A percentile compares a stretch with the other conserved stretches of the same genome.
phyloP scores from a whole-genome alignment of 2,797 vertebrate genomes.

The Antennarius maculatus region DNA sequence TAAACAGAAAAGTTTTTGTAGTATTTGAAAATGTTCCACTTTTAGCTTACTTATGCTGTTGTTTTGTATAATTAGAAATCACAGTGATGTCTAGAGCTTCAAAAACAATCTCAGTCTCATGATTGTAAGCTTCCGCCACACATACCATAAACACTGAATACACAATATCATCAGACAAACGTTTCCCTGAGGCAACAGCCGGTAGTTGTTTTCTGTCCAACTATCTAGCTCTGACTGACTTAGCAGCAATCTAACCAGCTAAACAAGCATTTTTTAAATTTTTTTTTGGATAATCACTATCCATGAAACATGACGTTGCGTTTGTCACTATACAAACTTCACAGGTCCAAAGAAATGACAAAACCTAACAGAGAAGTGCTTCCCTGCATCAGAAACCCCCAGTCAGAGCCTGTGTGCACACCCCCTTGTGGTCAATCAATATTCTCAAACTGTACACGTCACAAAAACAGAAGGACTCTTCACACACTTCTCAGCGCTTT shows the following conservation, averaged over 20 bases:
- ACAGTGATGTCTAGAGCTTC: conserved; percentile 77
- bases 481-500: conserved; percentile 40
- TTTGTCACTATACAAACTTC: conserved; percentile 72
- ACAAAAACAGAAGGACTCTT: conserved; percentile 68
- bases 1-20: conserved; percentile 36
- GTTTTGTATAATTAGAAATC: conserved; percentile 72
- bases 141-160: conserved; percentile 68
- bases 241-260: conserved; percentile 76
- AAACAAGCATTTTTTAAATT: conserved; percentile 37
- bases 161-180: conserved; percentile 71
- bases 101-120: conserved; percentile 74
- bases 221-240: conserved; percentile 68
- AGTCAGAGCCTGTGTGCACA: conserved; percentile 56
- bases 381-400: conserved; percentile 59
- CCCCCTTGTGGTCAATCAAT: conserved; percentile 79
- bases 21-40: conserved; percentile 44
- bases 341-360: conserved; percentile 70
- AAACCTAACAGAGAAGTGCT: conserved; percentile 52
- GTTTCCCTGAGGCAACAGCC: conserved; percentile 79
- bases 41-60: conserved; percentile 76
- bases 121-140: conserved; percentile 79
- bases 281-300: conserved; percentile 58
- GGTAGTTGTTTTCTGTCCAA: conserved; percentile 64
- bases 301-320: conserved; percentile 55
- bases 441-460: conserved; percentile 72